Conservation (phyloP, 2,888 invertebrate genomes). For the Aquatica leii region DNA sequence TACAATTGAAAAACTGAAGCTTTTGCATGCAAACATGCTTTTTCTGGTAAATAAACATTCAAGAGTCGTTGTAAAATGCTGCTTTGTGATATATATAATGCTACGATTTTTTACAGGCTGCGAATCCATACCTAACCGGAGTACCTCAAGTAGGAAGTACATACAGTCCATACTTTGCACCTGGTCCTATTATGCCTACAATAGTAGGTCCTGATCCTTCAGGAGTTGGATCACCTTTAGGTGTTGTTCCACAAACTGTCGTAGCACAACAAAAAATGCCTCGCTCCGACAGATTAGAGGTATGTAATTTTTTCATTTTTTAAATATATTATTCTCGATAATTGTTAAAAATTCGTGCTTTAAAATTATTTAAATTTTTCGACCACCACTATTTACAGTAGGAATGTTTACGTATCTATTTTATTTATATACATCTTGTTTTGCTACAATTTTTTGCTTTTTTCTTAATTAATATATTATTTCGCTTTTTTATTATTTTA, state of each 20-base stretch:
- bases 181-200: constrained; percentile 87
- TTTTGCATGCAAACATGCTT: constrained; percentile 32
- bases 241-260: constrained; percentile 85
- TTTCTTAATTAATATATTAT: background rate
- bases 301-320: constrained; percentile 63
- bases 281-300: constrained; percentile 95
- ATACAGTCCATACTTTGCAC: constrained; percentile 91
- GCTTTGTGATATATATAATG: background rate
- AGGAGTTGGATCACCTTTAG: constrained; percentile 81
- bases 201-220: constrained; percentile 89
- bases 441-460: constrained; percentile 24
- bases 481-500: background rate
- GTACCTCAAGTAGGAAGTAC: constrained; percentile 89
- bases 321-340: constrained; percentile 28
- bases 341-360: constrained; percentile 8
- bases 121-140: constrained; percentile 91
- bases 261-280: constrained; percentile 92
- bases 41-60: constrained; percentile 10
- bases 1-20: background rate
- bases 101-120: constrained; percentile 67
- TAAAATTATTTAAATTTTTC: constrained; percentile 2
- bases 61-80: background rate
- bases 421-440: background rate
- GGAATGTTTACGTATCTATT: background rate
- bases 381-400: constrained; percentile 16